phyloP scores from a whole-genome alignment of 2,113 vertebrate genomes.

The Perca flavescens region DNA sequence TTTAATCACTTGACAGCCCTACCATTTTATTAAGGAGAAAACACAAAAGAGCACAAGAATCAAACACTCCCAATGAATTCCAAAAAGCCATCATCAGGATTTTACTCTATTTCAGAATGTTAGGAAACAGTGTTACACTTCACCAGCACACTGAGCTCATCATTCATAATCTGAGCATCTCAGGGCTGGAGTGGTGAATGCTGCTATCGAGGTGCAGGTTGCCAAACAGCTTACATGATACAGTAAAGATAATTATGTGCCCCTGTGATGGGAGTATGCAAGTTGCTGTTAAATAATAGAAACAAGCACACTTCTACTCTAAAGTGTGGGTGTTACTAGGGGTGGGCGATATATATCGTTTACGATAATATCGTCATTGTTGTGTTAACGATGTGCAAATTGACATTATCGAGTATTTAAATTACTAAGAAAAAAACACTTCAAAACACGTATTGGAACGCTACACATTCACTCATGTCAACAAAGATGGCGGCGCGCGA shows the following conservation, averaged over 20 bases:
- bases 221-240: neutral
- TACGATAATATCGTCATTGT: no score
- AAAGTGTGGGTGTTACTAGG: neutral
- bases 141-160: neutral
- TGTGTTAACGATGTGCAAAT: no score
- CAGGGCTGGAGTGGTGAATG: neutral
- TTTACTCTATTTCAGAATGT: neutral
- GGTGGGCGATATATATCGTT: no score
- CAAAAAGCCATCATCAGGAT: conserved; percentile 2
- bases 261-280: neutral
- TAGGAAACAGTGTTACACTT: neutral
- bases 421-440: no score
- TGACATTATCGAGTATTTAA: no score
- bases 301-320: conserved; percentile 20
- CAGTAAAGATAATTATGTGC: neutral
- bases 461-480: no score
- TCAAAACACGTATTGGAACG: no score
- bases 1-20: no score
- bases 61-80: no score
- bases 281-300: conserved; percentile 18
- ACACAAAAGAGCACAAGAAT: no score
- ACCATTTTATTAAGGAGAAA: no score
- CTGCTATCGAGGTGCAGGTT: neutral
- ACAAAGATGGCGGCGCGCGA: no score
- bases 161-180: neutral